Evolutionary conservation across 2,113 vertebrate genomes (phyloP).

Genomic region (Ophthalmolycus amberensis): DNA sequence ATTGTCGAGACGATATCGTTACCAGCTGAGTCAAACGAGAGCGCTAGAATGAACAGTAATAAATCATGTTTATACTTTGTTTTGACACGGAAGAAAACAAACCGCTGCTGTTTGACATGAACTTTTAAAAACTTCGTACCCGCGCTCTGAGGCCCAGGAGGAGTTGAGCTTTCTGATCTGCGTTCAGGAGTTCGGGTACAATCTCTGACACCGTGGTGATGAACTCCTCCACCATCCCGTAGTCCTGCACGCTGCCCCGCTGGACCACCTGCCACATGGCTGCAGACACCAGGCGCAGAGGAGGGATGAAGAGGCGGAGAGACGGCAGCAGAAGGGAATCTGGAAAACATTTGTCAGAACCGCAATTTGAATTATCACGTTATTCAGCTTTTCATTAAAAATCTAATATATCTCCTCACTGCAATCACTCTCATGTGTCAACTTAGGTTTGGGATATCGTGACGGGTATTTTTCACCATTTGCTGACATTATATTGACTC

Average conservation of each 20-base stretch:
- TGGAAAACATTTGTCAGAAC: constrained; percentile 24
- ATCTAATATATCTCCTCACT: neutral
- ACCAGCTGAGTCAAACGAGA: neutral
- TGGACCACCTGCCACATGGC: constrained; percentile 82
- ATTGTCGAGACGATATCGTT: neutral
- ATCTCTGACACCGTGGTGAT: constrained; percentile 77
- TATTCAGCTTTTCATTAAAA: neutral
- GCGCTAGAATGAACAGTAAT: too few relatives aligned
- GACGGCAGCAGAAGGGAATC: constrained; percentile 64
- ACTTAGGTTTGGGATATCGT: too few relatives aligned
- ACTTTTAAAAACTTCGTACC: constrained; percentile 62
- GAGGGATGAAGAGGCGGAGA: constrained; percentile 77
- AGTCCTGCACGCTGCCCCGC: constrained; percentile 73
- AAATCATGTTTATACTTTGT: neutral
- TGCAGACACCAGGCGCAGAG: constrained; percentile 79
- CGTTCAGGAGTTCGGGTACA: constrained; percentile 80
- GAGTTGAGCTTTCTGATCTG: constrained; percentile 84
- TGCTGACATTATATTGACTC: neutral
- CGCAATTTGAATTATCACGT: neutral
- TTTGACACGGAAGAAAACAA: constrained; percentile 2
- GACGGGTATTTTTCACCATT: neutral
- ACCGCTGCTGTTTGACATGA: neutral
- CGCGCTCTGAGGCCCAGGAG: constrained; percentile 84
- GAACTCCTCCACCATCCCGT: constrained; percentile 82
- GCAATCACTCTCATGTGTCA: neutral